Percentiles rank a stretch among this genome's conserved stretches.
Conservation (phyloP, 2,888 invertebrate genomes). For the Tenthredo livida region DNA sequence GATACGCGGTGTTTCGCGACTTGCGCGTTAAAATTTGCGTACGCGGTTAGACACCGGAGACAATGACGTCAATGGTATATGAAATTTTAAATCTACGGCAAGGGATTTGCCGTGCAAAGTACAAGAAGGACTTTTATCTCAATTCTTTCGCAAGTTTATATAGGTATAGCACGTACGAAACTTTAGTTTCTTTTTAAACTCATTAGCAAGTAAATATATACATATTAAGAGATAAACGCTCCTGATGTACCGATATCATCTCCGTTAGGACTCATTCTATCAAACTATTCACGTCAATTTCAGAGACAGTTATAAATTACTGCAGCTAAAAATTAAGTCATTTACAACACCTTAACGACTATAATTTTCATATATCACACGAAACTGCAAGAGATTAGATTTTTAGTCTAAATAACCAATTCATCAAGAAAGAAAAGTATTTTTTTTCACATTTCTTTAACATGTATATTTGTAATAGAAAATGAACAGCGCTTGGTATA, state of each 20-base stretch:
- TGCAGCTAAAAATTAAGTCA: background rate
- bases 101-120: constrained; percentile 29
- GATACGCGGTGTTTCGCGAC: constrained; percentile 37
- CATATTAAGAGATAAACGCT: background rate
- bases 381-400: background rate
- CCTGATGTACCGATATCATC: background rate
- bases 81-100: constrained; percentile 45
- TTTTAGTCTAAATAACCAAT: too few relatives aligned
- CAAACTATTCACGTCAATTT: background rate
- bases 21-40: constrained; percentile 49
- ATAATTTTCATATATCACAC: background rate
- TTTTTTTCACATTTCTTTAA: background rate
- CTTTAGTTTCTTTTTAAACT: background rate
- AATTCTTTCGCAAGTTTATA: background rate
- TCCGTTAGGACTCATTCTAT: too few relatives aligned
- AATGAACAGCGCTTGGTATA: background rate
- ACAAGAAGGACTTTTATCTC: background rate
- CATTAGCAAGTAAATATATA: background rate
- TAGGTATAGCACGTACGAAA: background rate
- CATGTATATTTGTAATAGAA: background rate
- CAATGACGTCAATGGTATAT: constrained; percentile 50
- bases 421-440: background rate
- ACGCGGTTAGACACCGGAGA: constrained; percentile 5
- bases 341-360: background rate
- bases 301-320: background rate